A percentile compares a stretch with the other conserved stretches of the same genome.
Conservation (phyloP, 1,140 invertebrate species). For the Drosophila sucinea region DNA sequence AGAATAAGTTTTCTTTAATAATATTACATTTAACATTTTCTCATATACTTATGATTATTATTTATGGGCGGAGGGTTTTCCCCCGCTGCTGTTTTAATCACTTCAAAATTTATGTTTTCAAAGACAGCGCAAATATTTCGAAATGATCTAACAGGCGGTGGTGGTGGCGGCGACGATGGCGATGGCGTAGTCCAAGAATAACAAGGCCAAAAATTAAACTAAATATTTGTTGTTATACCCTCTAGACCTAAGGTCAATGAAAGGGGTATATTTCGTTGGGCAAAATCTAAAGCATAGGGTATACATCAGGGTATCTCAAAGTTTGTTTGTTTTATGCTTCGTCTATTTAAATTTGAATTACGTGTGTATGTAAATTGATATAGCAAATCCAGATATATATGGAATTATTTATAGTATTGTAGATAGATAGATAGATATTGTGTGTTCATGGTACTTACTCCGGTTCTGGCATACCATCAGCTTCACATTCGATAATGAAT, state of each 20-base stretch:
- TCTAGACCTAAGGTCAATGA: not conserved
- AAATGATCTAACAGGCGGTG: conserved; percentile 24
- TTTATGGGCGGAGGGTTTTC: not conserved
- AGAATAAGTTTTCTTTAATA: not conserved
- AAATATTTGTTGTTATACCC: conserved; percentile 26
- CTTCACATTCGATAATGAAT: conserved; percentile 97
- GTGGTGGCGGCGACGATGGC: not conserved
- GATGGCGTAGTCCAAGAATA: not conserved
- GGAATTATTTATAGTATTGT: not conserved
- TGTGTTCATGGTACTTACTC: conserved; percentile 86
- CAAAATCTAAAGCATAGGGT: not conserved
- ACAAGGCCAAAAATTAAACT: conserved; percentile 40
- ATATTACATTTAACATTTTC: not conserved
- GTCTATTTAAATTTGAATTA: not conserved
- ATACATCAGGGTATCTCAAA: conserved; percentile 15
- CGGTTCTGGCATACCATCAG: conserved; percentile 94
- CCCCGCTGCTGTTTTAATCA: not conserved
- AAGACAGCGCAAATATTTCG: conserved; percentile 33
- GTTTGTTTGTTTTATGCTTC: not conserved
- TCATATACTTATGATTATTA: not conserved
- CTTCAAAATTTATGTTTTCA: conserved; percentile 6
- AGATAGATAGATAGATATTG: too few species aligned
- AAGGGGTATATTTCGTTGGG: not conserved
- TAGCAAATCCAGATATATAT: not conserved
- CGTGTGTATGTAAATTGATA: conserved; percentile 3